Conservation (phyloP, 30 jellyfish, hydroid and myxozoan species). For the Pseudorhiza aurosa region DNA sequence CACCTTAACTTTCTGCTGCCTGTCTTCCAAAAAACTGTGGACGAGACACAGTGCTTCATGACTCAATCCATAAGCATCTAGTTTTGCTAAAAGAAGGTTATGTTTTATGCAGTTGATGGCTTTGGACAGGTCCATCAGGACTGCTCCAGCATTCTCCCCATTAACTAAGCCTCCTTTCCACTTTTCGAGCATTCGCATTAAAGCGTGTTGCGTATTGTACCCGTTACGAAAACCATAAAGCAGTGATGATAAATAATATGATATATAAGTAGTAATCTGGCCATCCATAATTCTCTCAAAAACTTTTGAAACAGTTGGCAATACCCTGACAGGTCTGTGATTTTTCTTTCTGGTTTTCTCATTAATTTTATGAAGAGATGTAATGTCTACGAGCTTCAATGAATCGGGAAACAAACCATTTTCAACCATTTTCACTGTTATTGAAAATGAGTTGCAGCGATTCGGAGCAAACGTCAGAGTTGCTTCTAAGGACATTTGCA, state of each 20-base stretch:
- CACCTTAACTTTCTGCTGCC: conserved; percentile 57
- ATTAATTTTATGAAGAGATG: neutral
- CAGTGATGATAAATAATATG: neutral
- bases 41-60: conserved; percentile 36
- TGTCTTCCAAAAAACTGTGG: conserved; percentile 42
- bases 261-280: neutral
- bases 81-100: conserved; percentile 47
- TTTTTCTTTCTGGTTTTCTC: neutral
- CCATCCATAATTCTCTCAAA: neutral
- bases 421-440: neutral
- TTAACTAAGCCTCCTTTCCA: conserved; percentile 11
- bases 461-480: neutral
- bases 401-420: neutral
- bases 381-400: neutral
- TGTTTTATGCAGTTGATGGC: no score
- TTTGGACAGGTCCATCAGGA: conserved; percentile 47
- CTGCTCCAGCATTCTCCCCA: conserved; percentile 28
- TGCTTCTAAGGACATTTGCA: neutral
- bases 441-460: neutral
- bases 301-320: conserved; percentile 11
- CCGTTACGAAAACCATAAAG: neutral
- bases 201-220: conserved; percentile 6
- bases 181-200: conserved; percentile 16
- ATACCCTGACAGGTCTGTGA: neutral
- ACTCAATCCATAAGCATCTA: conserved; percentile 64